phyloP scores from a whole-genome alignment of 2,888 invertebrate genomes.

The Noctuana brunneofusca region DNA sequence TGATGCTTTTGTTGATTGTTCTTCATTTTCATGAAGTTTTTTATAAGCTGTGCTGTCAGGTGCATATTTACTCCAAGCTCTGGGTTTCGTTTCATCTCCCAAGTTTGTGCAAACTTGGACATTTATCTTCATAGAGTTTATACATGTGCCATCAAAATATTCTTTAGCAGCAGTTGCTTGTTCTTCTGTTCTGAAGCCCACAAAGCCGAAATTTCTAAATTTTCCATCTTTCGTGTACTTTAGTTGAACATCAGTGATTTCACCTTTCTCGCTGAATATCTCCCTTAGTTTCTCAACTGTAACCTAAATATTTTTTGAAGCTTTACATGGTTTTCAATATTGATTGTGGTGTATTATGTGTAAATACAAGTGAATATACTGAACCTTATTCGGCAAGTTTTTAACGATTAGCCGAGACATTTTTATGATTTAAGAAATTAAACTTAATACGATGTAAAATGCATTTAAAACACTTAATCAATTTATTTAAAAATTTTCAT shows the following conservation, averaged over 20 bases:
- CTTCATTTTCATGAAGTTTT: conserved; percentile 72
- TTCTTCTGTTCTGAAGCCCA: conserved; percentile 92
- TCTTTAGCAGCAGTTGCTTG: conserved; percentile 90
- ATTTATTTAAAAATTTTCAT: too few species aligned
- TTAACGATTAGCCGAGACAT: conserved; percentile 96
- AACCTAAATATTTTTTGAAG: conserved; percentile 77
- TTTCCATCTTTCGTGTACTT: conserved; percentile 96
- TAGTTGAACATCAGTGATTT: conserved; percentile 95
- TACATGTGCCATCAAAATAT: conserved; percentile 92
- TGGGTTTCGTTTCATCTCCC: conserved; percentile 89
- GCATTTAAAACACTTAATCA: background rate
- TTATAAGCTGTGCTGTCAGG: conserved; percentile 87
- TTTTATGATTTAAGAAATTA: background rate
- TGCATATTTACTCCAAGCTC: conserved; percentile 97
- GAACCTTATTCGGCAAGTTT: conserved; percentile 90
- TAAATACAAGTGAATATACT: background rate
- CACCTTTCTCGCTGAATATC: conserved; percentile 90
- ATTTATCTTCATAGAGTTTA: conserved; percentile 91
- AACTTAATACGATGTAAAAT: background rate
- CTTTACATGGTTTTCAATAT: background rate
- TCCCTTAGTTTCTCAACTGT: conserved; percentile 89
- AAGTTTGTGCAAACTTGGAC: conserved; percentile 89
- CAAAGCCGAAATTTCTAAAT: conserved; percentile 96
- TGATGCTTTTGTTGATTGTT: conserved; percentile 49
- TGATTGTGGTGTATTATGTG: background rate